Evolutionary conservation across 2,113 vertebrate species (phyloP), one percentile per base, ranked within the genome.

Genomic region (Seriola aureovittata): DNA sequence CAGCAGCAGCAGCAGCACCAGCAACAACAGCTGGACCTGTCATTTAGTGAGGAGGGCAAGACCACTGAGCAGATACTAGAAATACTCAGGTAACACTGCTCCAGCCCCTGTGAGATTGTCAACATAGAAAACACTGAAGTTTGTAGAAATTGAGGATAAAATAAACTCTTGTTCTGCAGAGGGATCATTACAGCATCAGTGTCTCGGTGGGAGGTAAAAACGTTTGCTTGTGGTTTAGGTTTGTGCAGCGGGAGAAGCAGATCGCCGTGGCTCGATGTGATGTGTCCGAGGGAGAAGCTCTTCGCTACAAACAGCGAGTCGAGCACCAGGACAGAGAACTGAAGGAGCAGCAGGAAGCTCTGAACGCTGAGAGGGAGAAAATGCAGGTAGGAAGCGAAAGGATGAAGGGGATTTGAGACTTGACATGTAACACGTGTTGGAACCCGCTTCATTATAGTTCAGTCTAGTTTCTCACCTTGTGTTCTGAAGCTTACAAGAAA

Each of bases 211-310:
- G 29, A 29, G 29, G 69, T 34, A 52, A 19, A 69, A 54, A 12
- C 34, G 23, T 80, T 32, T 52, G 3, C 40, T 29, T 68, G n/a
- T 70, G 10, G 21, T 87, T 0, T 74, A 99, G 98, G 90, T 99
- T 99, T 89, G 97, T 99, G 88, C 96, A 98, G 4, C 93, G 96
- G 62, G 97, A 99, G 85, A 99, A 99, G 84, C 98, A 99, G 88
- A 99, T 99, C 12, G 96, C 97, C 0, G 91, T 98, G 94, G 97
- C 97, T 0, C 96, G 91, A 29, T 96, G 95, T 54, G 98, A 98
- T 65, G 97, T 97, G 32, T 97, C 95, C 0, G 97, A 99, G 63
- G 96, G 96, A 84, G 97, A 99, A 73, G 95, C 96, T 75, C 93
- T 97, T 44, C 96, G 98, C 1, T 96, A 97, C 67, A 96, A 96